Evolutionary conservation across 2,113 vertebrate genomes (phyloP), one percentile per base, ranked within the genome.

Genomic region (Romanogobio albipinnatus): DNA sequence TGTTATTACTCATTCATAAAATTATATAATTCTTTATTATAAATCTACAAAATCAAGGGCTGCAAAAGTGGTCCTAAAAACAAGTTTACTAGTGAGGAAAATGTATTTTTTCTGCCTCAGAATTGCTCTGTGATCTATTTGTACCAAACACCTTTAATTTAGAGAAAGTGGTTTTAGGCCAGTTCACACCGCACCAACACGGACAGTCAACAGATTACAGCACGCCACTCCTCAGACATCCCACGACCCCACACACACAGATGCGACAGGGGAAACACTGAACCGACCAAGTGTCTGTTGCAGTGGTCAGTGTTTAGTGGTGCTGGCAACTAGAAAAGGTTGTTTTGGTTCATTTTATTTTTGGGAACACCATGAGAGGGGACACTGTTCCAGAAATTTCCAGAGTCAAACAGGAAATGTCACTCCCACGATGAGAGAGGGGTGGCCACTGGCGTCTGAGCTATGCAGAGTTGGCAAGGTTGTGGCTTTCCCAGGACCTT

Each of bases 401-500:
- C 26, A 19, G 66, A 82, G 13, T 81, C 10, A 24, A 74, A 83
- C 85, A 89, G 88, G 88, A 89, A 87, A 64, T 76, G 62, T 70
- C 45, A 68, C 80, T 80, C 88, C 84, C 33, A 64, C 58, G 74
- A 85, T 81, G 64, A 80, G 39, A 29, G 22, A 83, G 82, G 64
- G n/a, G 14, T 49, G 62, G 64, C 19, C 49, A 59, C 10, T 80
- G 61, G 49, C 49, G 45, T 76, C 53, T 80, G 62, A 76, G 33
- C 53, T 84, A 47, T 71, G 56, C 47, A 62, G 58, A 39, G 70
- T 71, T 81, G 73, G 36, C 64, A 76, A 51, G 78, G 68, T 59
- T 85, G 29, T 87, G 66, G 26, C 74, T 85, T 89, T 90, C 87
- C 89, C 87, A 90, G 83, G 87, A 88, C 80, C 83, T 86, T 76